phyloP scores from a whole-genome alignment of 2,888 invertebrate genomes.

The Phengaris alcon region DNA sequence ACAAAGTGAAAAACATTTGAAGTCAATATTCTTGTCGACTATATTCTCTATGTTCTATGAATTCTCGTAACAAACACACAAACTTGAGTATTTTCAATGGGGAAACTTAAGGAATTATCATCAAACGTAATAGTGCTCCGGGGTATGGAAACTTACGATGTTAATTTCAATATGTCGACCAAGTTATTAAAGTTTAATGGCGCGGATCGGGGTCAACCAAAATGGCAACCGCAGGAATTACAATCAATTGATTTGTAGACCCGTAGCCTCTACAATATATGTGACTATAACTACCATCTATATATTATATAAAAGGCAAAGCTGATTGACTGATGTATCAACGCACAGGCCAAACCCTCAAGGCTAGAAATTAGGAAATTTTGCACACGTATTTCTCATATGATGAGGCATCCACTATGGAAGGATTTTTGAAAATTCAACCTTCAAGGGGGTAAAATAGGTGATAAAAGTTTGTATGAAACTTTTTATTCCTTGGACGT shows the following conservation, averaged over 20 bases:
- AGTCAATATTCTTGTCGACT: background rate
- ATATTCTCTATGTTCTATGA: background rate
- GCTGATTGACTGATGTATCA: too few relatives aligned
- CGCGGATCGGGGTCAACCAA: slow-evolving; percentile 30
- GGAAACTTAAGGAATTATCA: slow-evolving; percentile 23
- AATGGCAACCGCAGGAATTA: slow-evolving; percentile 31
- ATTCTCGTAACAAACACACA: slow-evolving; percentile 3
- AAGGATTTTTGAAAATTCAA: too few relatives aligned
- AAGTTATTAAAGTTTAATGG: slow-evolving; percentile 25
- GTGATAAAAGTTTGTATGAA: too few relatives aligned
- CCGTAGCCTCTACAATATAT: background rate
- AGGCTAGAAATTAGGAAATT: too few relatives aligned
- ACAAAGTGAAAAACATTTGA: background rate
- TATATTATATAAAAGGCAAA: too few relatives aligned
- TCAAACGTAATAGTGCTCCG: slow-evolving; percentile 18
- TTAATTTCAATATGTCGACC: slow-evolving; percentile 28
- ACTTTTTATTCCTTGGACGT: too few relatives aligned
- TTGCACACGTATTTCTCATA: too few relatives aligned
- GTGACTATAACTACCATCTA: background rate
- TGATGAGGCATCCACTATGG: too few relatives aligned
- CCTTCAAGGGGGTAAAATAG: too few relatives aligned
- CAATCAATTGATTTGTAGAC: slow-evolving; percentile 32
- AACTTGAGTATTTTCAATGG: slow-evolving; percentile 23
- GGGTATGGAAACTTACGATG: slow-evolving; percentile 26
- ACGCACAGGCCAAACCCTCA: too few relatives aligned